Evolutionary conservation across 2,113 vertebrate genomes (phyloP), one percentile per base, ranked within the genome.

Genomic region (Telmatochromis sp.): DNA sequence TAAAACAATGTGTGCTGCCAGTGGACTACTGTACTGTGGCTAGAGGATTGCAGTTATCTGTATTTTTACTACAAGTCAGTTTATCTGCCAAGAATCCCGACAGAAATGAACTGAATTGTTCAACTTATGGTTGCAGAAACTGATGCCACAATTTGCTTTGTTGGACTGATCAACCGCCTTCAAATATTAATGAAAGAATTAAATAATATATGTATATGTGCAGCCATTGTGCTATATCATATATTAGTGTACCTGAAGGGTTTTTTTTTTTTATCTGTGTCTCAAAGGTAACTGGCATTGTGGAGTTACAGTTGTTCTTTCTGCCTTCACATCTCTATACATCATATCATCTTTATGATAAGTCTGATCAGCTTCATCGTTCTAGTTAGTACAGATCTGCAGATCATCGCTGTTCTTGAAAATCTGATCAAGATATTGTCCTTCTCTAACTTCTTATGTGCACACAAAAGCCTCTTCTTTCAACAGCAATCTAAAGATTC

Each of bases 181-280:
- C 58, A 0, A 33, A 33, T 63, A 33, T 63, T 63, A 63, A 63
- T 33, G 0, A 33, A 60, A 33, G 0, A 4, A 19, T 60, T 11
- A 33, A 63, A 63, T 63, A 19, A 63, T 33, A 63, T 6, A 63
- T 63, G 2, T 33, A 63, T 63, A 33, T 33, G 28, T 33, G 57
- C 57, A 4, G 15, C 11, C 21, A 55, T 55, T 23, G 53, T 23
- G 21, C 21, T 23, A 55, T 55, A 55, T 23, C 10, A 0, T 13
- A 55, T 55, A 26, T 26, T 55, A 26, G 11, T 55, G 21, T 55
- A 55, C 0, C 54, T 26, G 54, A 55, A 26, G 4, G 49, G 0
- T 1, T 6, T 1, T 54, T 53, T 10, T 53, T 26, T 23, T 23
- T 1, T 0, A 58, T 26, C 55, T 28, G 7, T 2, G 26, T 58